A percentile compares a stretch with the other conserved stretches of the same genome.
Conservation (phyloP, 2,113 vertebrate genomes). For the Myotis davidii region DNA sequence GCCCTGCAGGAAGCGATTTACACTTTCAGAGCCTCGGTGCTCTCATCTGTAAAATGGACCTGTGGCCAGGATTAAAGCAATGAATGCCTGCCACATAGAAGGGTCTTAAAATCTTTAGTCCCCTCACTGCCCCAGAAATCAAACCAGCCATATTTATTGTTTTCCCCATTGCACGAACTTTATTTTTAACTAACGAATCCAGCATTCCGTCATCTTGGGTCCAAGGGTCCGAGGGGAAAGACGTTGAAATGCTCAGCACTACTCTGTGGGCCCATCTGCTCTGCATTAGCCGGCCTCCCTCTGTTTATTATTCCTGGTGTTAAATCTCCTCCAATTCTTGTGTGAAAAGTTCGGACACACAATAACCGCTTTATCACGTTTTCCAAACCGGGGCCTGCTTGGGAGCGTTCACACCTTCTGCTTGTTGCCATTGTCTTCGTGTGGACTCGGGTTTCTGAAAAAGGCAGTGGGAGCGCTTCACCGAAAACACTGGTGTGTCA, state of each 20-base stretch:
- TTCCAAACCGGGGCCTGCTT: slow-evolving; percentile 21
- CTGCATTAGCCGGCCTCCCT: slow-evolving; percentile 69
- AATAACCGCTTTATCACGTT: slow-evolving; percentile 72
- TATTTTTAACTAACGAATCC: slow-evolving; percentile 19
- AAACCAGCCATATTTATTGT: not conserved
- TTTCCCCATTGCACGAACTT: not conserved
- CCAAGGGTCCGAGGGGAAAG: not conserved
- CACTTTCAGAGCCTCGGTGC: not conserved
- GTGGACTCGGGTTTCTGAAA: slow-evolving; percentile 30
- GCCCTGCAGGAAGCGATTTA: not conserved
- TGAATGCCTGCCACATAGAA: not conserved
- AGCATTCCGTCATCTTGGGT: not conserved
- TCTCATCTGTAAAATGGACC: not conserved
- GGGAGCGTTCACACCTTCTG: slow-evolving; percentile 48
- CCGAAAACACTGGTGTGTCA: not conserved
- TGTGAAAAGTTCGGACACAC: slow-evolving; percentile 76
- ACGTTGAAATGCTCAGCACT: not conserved
- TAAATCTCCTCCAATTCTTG: slow-evolving; percentile 58
- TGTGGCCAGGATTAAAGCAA: not conserved
- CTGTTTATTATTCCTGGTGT: slow-evolving; percentile 80
- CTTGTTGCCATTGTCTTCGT: not conserved
- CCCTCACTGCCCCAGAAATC: not conserved
- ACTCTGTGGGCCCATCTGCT: slow-evolving; percentile 75
- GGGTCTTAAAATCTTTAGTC: not conserved
- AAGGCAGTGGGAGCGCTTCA: not conserved